These are phyloP conservation scores for Cheiracanthium punctorium DNA, from an alignment of 2,888 invertebrate species.

Conservation along the genomic window DNA sequence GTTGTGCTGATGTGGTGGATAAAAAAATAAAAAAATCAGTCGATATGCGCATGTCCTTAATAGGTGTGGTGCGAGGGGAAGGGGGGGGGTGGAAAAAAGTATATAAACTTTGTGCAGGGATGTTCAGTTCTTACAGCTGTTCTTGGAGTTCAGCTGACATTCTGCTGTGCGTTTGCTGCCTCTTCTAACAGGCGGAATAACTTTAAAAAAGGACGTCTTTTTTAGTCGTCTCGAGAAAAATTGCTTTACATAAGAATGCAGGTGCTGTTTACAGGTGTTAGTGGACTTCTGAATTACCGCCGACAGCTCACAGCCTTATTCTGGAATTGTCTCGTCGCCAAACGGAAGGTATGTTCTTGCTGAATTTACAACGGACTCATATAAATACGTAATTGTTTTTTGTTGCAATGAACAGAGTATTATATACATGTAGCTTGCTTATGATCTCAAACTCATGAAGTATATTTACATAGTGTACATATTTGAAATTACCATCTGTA, in stretches of 20 bases:
- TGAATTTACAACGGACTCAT: too few species aligned
- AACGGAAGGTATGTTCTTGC: slow-evolving; percentile 62
- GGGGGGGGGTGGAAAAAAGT: neutral
- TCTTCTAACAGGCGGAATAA: too few species aligned
- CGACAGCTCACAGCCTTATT: slow-evolving; percentile 53
- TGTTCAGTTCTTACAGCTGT: neutral
- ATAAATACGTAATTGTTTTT: too few species aligned
- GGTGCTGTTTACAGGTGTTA: slow-evolving; percentile 46
- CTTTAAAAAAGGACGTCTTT: too few species aligned
- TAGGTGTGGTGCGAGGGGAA: neutral
- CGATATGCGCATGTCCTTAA: slow-evolving; percentile 22
- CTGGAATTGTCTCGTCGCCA: slow-evolving; percentile 62
- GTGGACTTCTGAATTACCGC: slow-evolving; percentile 56
- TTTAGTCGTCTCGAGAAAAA: neutral
- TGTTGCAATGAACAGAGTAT: too few species aligned
- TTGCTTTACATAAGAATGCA: slow-evolving; percentile 30
- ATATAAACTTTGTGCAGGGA: neutral
- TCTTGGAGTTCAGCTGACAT: neutral
- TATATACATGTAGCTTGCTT: too few species aligned
- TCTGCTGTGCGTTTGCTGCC: neutral
- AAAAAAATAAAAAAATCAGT: neutral
- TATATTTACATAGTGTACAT: too few species aligned
- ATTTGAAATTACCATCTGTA: too few species aligned
- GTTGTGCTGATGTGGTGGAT: neutral
- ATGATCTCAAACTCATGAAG: too few species aligned